Percentiles rank a stretch among this genome's conserved stretches.
phyloP scores from a whole-genome alignment of 2,797 vertebrate species.

The Myotis findleyi region DNA sequence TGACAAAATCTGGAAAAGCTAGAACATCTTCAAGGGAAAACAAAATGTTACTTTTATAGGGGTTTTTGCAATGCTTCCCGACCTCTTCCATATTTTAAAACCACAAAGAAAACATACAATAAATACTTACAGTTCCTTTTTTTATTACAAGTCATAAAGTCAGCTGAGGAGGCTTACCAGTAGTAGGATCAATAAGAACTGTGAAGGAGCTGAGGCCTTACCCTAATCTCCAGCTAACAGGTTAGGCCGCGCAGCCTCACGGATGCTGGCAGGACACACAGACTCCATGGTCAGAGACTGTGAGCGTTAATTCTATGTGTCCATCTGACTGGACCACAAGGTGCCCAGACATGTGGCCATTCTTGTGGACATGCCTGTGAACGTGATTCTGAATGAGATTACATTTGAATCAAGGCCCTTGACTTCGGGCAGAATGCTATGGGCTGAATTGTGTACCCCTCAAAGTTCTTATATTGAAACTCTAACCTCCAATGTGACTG shows the following conservation, averaged over 20 bases:
- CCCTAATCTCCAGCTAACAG: not conserved
- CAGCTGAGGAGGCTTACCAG: not conserved
- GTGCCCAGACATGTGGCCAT: not conserved
- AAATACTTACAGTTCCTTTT: not conserved
- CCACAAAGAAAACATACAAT: not conserved
- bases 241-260: not conserved
- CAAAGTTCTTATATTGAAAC: not conserved
- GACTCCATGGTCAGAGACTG: not conserved
- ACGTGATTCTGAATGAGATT: not conserved
- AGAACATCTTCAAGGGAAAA: conserved; percentile 66
- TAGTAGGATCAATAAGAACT: not conserved
- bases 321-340: not conserved
- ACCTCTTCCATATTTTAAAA: not conserved
- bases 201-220: not conserved
- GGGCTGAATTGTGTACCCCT: not conserved
- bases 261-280: not conserved
- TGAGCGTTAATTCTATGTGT: not conserved
- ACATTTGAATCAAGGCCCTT: not conserved
- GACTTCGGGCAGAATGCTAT: not conserved
- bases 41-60: not conserved
- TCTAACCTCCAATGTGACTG: not conserved
- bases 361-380: not conserved
- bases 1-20: conserved; percentile 55
- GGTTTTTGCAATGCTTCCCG: not conserved
- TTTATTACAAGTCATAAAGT: conserved; percentile 18